These are phyloP conservation scores for Corvus hawaiiensis DNA, from an alignment of 2,113 vertebrate genomes.

Conservation along the genomic window DNA sequence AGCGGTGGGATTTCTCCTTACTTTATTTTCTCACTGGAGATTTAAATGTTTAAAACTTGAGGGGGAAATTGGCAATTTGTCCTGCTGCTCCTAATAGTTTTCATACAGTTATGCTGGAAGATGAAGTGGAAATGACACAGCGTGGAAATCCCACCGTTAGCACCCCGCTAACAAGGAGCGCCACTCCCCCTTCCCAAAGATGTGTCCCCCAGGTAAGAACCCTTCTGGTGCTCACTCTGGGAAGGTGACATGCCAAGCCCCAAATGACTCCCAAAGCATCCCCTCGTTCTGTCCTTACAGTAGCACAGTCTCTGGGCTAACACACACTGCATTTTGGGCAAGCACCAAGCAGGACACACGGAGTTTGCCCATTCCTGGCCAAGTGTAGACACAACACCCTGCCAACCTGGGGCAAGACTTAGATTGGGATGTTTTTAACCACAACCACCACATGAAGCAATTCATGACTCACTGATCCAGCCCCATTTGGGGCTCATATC, in stretches of 20 bases:
- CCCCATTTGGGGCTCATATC: not conserved
- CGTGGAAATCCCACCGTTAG: not conserved
- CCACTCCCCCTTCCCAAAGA: not conserved
- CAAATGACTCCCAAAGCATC: not conserved
- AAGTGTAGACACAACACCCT: not conserved
- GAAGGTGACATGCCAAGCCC: not conserved
- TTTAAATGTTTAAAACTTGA: not conserved
- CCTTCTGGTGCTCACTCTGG: not conserved
- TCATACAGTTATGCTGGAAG: not conserved
- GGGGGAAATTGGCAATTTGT: not conserved
- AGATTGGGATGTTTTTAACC: not conserved
- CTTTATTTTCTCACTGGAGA: too few species aligned
- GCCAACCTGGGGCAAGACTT: not conserved
- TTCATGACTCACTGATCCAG: not conserved
- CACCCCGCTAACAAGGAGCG: not conserved
- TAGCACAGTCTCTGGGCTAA: not conserved
- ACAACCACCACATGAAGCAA: not conserved
- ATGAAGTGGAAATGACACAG: not conserved
- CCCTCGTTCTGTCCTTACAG: not conserved
- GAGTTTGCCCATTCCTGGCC: not conserved
- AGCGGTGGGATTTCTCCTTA: not conserved
- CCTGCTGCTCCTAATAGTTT: slow-evolving; percentile 17
- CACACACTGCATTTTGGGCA: not conserved
- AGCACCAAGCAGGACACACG: not conserved
- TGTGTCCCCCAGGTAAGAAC: accelerated